Percentiles rank a stretch among this genome's conserved stretches.
phyloP scores from a whole-genome alignment of 1,140 invertebrate species.

The Zaprionus nigranus region DNA sequence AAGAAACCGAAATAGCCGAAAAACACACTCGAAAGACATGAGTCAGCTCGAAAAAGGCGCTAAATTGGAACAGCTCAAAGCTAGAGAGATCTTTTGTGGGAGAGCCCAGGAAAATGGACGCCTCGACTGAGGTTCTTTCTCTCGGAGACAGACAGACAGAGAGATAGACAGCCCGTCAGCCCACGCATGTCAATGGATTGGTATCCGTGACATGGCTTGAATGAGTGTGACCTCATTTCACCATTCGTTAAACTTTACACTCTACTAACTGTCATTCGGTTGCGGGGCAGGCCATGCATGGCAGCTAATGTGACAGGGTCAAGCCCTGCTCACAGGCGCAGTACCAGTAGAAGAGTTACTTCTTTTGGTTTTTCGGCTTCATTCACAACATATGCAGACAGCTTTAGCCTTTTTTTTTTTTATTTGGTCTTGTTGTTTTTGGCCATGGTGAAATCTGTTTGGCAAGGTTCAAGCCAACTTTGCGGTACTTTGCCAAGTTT shows the following conservation, averaged over 20 bases:
- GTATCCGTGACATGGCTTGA: slow-evolving; percentile 19
- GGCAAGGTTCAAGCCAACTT: slow-evolving; percentile 39
- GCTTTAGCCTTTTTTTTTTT: background rate
- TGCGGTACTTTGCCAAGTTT: slow-evolving; percentile 15
- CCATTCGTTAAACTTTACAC: slow-evolving; percentile 81
- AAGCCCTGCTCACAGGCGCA: slow-evolving; percentile 28
- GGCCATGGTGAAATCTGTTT: slow-evolving; percentile 45
- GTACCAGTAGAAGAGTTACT: slow-evolving; percentile 21
- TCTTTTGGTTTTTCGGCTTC: background rate
- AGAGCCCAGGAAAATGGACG: slow-evolving; percentile 8
- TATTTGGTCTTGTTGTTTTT: slow-evolving; percentile 3
- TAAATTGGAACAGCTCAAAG: slow-evolving; percentile 33
- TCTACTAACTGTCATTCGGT: slow-evolving; percentile 66
- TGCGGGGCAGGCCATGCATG: slow-evolving; percentile 55
- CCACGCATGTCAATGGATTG: slow-evolving; percentile 22
- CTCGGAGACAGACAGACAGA: background rate
- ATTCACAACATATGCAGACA: slow-evolving; percentile 21
- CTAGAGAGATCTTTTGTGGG: background rate
- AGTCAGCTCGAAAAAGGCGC: slow-evolving; percentile 16
- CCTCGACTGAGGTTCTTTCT: background rate
- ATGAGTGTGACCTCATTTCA: slow-evolving; percentile 70
- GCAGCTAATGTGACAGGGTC: slow-evolving; percentile 74
- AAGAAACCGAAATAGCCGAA: slow-evolving; percentile 24
- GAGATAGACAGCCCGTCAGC: background rate
- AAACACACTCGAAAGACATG: slow-evolving; percentile 26